Evolutionary conservation across 2,113 vertebrate species (phyloP).

Genomic region (Coryphaenoides rupestris): DNA sequence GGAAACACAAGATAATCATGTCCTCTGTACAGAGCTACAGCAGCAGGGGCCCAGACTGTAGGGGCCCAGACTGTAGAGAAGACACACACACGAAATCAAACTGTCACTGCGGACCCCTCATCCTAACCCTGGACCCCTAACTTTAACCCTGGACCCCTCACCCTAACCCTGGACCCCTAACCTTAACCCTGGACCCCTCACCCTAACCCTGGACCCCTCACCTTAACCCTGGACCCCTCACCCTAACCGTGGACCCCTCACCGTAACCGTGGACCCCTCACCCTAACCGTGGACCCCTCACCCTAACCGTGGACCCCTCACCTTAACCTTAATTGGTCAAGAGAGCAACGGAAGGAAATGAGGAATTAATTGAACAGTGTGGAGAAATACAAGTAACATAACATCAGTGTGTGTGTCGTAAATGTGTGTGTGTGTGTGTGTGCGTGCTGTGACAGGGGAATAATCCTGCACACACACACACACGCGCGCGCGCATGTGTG

Average conservation of each 20-base stretch:
- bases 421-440: constrained; percentile 10
- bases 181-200: no score
- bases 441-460: no score
- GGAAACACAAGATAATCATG: constrained; percentile 77
- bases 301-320: constrained; percentile 53
- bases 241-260: no score
- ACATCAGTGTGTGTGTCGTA: not conserved
- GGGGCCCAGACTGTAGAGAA: constrained; percentile 54
- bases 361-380: constrained; percentile 59
- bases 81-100: constrained; percentile 54
- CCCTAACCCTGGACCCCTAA: no score
- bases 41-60: constrained; percentile 61
- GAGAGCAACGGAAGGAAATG: constrained; percentile 60
- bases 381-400: not conserved
- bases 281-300: no score
- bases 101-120: constrained; percentile 55
- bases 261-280: no score
- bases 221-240: no score
- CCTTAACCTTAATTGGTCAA: constrained; percentile 63
- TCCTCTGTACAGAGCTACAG: constrained; percentile 77
- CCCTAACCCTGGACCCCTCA: no score
- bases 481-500: no score
- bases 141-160: no score
- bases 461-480: no score
- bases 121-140: no score